Evolutionary conservation across 2,113 vertebrate genomes (phyloP).

Genomic region (Meriones unguiculatus): DNA sequence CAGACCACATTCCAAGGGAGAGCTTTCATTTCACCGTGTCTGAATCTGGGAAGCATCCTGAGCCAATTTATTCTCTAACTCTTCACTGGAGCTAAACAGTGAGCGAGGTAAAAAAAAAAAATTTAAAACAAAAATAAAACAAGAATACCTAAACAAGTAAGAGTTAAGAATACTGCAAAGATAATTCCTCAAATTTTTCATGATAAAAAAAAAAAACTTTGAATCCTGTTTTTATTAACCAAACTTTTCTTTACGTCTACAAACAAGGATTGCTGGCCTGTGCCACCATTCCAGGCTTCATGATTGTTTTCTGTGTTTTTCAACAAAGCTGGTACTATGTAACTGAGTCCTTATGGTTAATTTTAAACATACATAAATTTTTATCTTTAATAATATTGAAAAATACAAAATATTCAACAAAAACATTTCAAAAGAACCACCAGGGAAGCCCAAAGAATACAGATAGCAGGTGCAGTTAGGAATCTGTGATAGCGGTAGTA

Average conservation of each 20-base stretch:
- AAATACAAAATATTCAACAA: not conserved
- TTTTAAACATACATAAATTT: not conserved
- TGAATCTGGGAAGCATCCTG: not conserved
- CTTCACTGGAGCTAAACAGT: not conserved
- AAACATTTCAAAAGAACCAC: not conserved
- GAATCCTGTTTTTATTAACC: not conserved
- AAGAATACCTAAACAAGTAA: not conserved
- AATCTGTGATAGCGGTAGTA: not conserved
- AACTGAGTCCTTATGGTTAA: not conserved
- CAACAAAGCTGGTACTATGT: not conserved
- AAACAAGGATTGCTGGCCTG: not conserved
- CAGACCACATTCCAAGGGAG: not conserved
- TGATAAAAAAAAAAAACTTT: not conserved
- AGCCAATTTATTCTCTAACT: slow-evolving; percentile 36
- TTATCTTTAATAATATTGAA: not conserved
- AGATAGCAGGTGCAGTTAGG: not conserved
- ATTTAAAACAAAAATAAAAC: not conserved
- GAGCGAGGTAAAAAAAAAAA: not conserved
- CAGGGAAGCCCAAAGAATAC: not conserved
- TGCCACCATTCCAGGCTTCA: not conserved
- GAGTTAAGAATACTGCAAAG: slow-evolving; percentile 12
- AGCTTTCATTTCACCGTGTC: slow-evolving; percentile 29
- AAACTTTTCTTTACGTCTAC: not conserved
- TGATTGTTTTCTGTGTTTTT: not conserved
- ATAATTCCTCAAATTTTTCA: slow-evolving; percentile 3